phyloP scores from a whole-genome alignment of 2,797 vertebrate species.

The Chaenodraco wilsoni region DNA sequence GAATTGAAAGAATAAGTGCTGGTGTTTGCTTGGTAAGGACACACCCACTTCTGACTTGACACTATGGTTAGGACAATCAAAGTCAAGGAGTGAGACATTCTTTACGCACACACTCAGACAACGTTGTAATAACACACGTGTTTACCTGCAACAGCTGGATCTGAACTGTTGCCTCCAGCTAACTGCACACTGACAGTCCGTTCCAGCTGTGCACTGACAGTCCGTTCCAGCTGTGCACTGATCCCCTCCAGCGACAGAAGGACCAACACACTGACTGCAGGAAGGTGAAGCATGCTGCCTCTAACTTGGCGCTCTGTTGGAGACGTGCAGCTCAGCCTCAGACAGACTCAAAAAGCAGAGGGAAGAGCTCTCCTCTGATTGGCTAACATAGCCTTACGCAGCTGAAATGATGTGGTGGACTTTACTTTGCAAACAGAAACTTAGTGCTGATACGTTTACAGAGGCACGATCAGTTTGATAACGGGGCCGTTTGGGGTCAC shows the following conservation, averaged over 20 bases:
- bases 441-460: not conserved
- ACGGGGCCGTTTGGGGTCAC: not conserved
- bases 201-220: constrained; percentile 5
- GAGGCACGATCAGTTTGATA: not conserved
- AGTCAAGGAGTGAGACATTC: not conserved
- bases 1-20: constrained; percentile 58
- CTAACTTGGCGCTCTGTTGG: accelerated
- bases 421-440: constrained; percentile 40
- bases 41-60: constrained; percentile 16
- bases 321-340: not conserved
- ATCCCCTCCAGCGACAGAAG: constrained; percentile 4
- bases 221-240: not conserved
- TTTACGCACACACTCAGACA: not conserved
- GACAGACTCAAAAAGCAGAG: not conserved
- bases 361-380: constrained; percentile 24
- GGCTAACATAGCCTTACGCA: constrained; percentile 24
- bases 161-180: constrained; percentile 22
- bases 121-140: too few relatives aligned
- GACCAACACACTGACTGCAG: constrained; percentile 10
- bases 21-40: constrained; percentile 14
- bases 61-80: constrained; percentile 9
- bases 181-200: constrained; percentile 40
- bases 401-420: constrained; percentile 31
- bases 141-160: constrained; percentile 48
- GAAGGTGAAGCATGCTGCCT: constrained; percentile 24